Percentiles rank a stretch among this genome's conserved stretches.
Evolutionary conservation across 53 echinoderm and acorn worm species (phyloP).

Genomic region (Henricia sp.): DNA sequence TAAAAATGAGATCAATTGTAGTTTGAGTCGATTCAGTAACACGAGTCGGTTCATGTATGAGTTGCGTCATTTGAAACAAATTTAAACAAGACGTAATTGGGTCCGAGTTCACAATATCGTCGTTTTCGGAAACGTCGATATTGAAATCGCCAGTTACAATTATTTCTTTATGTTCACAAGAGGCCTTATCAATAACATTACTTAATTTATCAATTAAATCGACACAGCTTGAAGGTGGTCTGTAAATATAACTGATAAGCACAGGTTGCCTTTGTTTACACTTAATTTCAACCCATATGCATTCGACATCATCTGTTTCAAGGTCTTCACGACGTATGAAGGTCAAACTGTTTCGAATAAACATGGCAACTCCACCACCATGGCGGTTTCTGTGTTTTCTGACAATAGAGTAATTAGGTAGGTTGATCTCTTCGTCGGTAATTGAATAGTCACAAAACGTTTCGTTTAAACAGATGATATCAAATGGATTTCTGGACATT

Average conservation of each 20-base stretch:
- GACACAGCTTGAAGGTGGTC: constrained; percentile 10
- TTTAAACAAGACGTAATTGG: constrained; percentile 18
- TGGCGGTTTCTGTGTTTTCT: constrained; percentile 47
- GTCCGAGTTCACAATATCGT: not conserved
- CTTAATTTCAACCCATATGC: too few species aligned
- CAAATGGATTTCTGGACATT: constrained; percentile 28
- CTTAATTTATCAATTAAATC: constrained; percentile 28
- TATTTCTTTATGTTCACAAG: constrained; percentile 34
- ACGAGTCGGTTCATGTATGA: constrained; percentile 21
- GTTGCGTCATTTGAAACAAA: constrained; percentile 27
- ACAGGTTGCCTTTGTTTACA: too few species aligned
- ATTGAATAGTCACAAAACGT: constrained; percentile 40
- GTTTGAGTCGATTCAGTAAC: constrained; percentile 24
- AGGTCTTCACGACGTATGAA: constrained; percentile 12
- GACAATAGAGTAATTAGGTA: constrained; percentile 11
- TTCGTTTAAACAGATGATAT: constrained; percentile 44
- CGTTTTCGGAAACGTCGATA: constrained; percentile 7
- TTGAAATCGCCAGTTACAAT: constrained; percentile 50
- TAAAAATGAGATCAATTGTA: constrained; percentile 48
- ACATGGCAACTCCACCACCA: constrained; percentile 39
- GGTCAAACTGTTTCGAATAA: constrained; percentile 7
- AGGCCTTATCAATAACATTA: constrained; percentile 14
- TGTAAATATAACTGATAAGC: too few species aligned
- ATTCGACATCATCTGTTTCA: constrained; percentile 48
- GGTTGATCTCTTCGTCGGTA: constrained; percentile 11